phyloP scores from a whole-genome alignment of 2,888 invertebrate species.

The Leucania comma region DNA sequence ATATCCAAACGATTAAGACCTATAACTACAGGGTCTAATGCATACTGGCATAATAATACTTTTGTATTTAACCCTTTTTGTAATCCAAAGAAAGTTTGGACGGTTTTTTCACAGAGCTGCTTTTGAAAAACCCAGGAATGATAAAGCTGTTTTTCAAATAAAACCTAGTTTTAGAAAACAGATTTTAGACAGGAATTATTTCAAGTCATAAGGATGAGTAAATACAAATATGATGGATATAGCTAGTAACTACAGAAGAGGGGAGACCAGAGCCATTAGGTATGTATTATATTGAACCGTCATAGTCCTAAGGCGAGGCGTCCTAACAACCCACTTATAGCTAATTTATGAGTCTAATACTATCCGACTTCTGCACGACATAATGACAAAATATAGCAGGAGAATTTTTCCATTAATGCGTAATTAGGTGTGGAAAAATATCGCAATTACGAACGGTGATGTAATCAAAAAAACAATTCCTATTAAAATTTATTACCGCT shows the following conservation, averaged over 20 bases:
- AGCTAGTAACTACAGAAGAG: background rate
- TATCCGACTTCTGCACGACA: slow-evolving; percentile 23
- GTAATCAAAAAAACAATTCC: slow-evolving; percentile 29
- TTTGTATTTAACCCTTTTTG: background rate
- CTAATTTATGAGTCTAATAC: slow-evolving; percentile 56
- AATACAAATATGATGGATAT: too few relatives aligned
- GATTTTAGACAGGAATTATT: background rate
- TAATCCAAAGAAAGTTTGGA: background rate
- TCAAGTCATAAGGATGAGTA: background rate
- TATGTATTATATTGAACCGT: slow-evolving; percentile 44
- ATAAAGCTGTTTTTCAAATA: background rate
- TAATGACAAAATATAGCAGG: slow-evolving; percentile 16
- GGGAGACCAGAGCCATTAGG: slow-evolving; percentile 21
- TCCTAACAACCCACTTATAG: slow-evolving; percentile 53
- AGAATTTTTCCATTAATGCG: slow-evolving; percentile 54
- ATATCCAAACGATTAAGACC: background rate
- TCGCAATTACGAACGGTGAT: slow-evolving; percentile 5
- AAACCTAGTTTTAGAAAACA: background rate
- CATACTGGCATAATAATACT: background rate
- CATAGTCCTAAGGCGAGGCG: slow-evolving; percentile 41
- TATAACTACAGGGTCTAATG: background rate
- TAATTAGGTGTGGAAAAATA: slow-evolving; percentile 42
- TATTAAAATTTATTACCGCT: slow-evolving; percentile 9
- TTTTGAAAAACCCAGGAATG: background rate
- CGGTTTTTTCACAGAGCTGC: too few relatives aligned